Evolutionary conservation across 2,113 vertebrate species (phyloP).

Genomic region (Oncorhynchus mykiss): DNA sequence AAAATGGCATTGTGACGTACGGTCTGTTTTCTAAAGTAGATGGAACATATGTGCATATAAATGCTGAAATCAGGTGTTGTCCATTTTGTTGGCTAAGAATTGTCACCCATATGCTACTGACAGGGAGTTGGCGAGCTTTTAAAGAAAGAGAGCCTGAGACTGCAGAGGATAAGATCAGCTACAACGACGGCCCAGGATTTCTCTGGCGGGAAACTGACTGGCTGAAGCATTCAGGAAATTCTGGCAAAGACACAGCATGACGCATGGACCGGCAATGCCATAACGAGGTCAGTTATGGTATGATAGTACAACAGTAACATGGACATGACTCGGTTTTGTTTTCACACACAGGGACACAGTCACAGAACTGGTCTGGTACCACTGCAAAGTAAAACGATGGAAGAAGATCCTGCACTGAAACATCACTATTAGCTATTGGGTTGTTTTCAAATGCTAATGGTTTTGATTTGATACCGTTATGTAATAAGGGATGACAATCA

Average conservation of each 20-base stretch:
- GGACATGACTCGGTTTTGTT: no score
- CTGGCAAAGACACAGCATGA: background rate
- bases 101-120: background rate
- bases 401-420: background rate
- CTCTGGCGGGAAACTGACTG: constrained; percentile 14
- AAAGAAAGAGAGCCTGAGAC: constrained; percentile 15
- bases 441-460: background rate
- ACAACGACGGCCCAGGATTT: constrained; percentile 29
- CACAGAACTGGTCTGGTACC: background rate
- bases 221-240: background rate
- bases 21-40: background rate
- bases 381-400: background rate
- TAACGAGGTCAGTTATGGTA: no score
- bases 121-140: constrained; percentile 9
- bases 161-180: constrained; percentile 25
- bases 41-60: background rate
- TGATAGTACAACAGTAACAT: no score
- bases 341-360: background rate
- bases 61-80: background rate
- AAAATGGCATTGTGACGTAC: background rate
- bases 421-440: background rate
- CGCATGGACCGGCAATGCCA: background rate
- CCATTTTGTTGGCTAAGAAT: constrained; percentile 7
- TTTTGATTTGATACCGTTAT: background rate
- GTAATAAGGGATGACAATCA: background rate